Percentiles rank a stretch among this genome's conserved stretches.
Conservation (phyloP, 2,113 vertebrate species). For the Alexandromys fortis region DNA sequence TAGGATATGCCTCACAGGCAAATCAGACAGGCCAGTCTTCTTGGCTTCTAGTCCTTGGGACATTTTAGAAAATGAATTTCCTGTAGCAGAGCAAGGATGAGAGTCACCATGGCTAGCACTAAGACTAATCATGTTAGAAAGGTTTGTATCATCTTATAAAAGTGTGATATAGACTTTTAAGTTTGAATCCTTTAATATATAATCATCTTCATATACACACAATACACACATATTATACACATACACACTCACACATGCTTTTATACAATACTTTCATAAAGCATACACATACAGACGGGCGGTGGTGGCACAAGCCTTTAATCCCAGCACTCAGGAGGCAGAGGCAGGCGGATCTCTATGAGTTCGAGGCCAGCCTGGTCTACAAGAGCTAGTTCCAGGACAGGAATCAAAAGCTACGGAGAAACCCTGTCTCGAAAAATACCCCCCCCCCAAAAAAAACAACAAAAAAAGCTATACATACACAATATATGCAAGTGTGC, state of each 20-base stretch:
- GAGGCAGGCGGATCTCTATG: too few species aligned
- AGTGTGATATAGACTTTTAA: neutral
- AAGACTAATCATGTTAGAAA: neutral
- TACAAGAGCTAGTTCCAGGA: too few species aligned
- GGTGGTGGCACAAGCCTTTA: too few species aligned
- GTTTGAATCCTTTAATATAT: neutral
- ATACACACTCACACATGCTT: neutral
- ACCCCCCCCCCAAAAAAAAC: too few species aligned
- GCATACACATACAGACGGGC: too few species aligned
- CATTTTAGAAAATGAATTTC: neutral
- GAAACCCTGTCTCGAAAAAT: too few species aligned
- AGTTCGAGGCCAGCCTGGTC: too few species aligned
- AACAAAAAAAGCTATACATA: too few species aligned
- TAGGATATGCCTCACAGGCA: neutral
- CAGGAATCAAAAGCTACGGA: too few species aligned
- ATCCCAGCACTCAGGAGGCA: too few species aligned
- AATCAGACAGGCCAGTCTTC: neutral
- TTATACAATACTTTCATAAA: neutral
- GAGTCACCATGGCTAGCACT: neutral
- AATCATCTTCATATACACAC: too few species aligned
- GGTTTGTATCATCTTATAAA: neutral
- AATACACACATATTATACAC: neutral
- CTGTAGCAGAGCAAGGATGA: accelerated
- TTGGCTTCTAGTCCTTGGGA: neutral
- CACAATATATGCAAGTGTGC: too few species aligned